phyloP scores from a whole-genome alignment of 2,797 vertebrate genomes.

The Notamacropus eugenii region DNA sequence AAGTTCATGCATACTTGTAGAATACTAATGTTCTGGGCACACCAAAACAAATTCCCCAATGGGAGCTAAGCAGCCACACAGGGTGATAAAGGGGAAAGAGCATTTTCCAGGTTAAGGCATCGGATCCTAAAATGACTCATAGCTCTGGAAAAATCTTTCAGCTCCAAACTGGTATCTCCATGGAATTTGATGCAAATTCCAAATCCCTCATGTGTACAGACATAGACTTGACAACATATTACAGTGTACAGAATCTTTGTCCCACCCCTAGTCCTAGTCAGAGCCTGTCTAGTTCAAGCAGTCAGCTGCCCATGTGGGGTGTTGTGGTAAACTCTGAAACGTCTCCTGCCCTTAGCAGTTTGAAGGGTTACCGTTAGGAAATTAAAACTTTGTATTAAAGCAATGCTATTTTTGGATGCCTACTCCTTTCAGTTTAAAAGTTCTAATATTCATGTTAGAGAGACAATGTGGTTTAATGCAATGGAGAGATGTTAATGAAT shows the following conservation, averaged over 20 bases:
- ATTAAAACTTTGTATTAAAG: background rate
- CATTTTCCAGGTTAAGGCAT: background rate
- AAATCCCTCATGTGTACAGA: background rate
- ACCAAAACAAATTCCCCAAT: background rate
- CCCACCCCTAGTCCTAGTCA: background rate
- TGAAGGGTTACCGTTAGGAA: background rate
- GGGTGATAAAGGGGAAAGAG: background rate
- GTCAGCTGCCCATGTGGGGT: background rate
- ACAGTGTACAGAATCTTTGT: background rate
- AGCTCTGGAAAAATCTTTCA: background rate
- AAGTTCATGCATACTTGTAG: background rate
- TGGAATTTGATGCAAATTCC: background rate
- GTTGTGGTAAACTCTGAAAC: background rate
- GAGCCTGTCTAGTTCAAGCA: background rate
- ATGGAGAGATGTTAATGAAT: background rate
- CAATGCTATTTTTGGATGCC: background rate
- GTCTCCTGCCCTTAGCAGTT: background rate
- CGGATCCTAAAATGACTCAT: background rate
- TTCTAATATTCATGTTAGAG: background rate
- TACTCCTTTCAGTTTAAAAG: background rate
- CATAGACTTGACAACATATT: background rate
- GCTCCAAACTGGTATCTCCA: background rate
- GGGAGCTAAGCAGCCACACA: background rate
- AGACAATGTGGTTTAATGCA: background rate
- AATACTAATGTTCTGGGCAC: background rate